Conservation (phyloP, 2,797 vertebrate species). For the Lutjanus argentimaculatus region DNA sequence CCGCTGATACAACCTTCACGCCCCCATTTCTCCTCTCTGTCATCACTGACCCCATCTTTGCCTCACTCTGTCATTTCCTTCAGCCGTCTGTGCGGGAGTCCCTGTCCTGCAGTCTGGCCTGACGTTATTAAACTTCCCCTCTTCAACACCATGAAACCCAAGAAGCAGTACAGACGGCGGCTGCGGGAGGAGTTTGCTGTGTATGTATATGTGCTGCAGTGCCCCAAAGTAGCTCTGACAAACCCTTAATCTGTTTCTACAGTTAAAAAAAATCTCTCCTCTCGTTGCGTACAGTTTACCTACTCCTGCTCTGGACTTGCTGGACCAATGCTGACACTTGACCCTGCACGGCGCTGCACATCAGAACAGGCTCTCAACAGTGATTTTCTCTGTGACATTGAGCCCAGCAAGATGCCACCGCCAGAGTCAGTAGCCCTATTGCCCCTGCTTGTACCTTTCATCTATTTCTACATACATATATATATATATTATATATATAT, state of each 20-base stretch:
- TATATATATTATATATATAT: too few relatives aligned
- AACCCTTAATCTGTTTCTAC: neutral
- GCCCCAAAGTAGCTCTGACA: neutral
- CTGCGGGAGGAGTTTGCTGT: conserved; percentile 97
- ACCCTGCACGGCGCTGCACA: conserved; percentile 95
- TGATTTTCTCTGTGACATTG: conserved; percentile 95
- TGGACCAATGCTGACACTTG: conserved; percentile 98
- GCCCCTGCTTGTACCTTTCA: conserved; percentile 1
- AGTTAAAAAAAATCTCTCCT: conserved; percentile 20
- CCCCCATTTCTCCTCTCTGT: neutral
- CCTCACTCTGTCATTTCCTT: neutral
- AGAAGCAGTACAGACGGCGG: conserved; percentile 97
- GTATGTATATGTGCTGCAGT: conserved; percentile 82
- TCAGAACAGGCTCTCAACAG: conserved; percentile 94
- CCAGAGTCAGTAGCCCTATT: conserved; percentile 92
- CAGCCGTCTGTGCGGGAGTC: conserved; percentile 97
- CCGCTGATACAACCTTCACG: neutral
- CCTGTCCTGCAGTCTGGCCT: conserved; percentile 97
- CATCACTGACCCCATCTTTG: neutral
- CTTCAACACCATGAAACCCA: conserved; percentile 99
- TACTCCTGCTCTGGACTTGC: conserved; percentile 91
- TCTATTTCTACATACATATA: too few relatives aligned
- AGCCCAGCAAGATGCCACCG: conserved; percentile 97
- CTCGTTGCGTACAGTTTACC: conserved; percentile 85
- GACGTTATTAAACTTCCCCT: conserved; percentile 98